Conservation (phyloP, 1,140 invertebrate genomes). For the Eufriesea mexicana region DNA sequence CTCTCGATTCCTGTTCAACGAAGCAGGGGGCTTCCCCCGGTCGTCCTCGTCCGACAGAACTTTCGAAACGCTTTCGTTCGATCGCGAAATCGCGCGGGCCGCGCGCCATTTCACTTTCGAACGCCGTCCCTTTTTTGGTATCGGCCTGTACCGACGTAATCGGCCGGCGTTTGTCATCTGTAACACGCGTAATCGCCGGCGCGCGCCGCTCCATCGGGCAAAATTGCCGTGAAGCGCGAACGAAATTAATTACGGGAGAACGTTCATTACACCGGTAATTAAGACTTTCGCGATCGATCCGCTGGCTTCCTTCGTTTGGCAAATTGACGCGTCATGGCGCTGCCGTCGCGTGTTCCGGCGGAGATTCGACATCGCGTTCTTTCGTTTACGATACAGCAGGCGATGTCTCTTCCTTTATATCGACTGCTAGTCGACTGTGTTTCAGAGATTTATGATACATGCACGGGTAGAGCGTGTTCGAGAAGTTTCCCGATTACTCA, state of each 20-base stretch:
- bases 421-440: too few relatives aligned
- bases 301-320: not conserved
- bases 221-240: slow-evolving; percentile 29
- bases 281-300: not conserved
- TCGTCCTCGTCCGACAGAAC: slow-evolving; percentile 3
- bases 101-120: slow-evolving; percentile 49
- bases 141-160: slow-evolving; percentile 27
- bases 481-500: too few relatives aligned
- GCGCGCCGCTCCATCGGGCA: not conserved
- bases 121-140: slow-evolving; percentile 43
- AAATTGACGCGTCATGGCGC: not conserved
- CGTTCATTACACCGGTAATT: slow-evolving; percentile 20
- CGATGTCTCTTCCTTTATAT: too few relatives aligned
- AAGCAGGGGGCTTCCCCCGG: not conserved
- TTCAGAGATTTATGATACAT: too few relatives aligned
- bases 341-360: too few relatives aligned
- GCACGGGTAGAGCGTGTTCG: too few relatives aligned
- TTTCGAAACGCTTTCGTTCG: slow-evolving; percentile 51
- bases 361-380: not conserved
- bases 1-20: not conserved
- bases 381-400: too few relatives aligned
- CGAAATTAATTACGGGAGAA: slow-evolving; percentile 37
- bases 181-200: slow-evolving; percentile 41
- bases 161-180: slow-evolving; percentile 38
- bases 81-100: slow-evolving; percentile 11